Conservation (phyloP, 1,140 invertebrate genomes). For the Zelostemma sp. region DNA sequence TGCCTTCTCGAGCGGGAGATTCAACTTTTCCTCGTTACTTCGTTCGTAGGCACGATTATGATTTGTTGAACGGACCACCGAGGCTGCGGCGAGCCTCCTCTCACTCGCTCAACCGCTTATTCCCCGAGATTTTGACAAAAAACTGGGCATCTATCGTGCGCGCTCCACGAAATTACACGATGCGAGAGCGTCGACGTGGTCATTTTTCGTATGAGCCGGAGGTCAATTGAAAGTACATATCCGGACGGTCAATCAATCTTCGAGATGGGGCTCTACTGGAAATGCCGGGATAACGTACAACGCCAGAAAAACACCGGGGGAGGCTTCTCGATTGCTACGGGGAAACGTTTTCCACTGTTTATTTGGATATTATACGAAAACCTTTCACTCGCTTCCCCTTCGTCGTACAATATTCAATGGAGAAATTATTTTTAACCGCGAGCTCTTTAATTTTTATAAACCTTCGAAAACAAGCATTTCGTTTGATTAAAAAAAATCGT, state of each 20-base stretch:
- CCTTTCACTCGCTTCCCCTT: not conserved
- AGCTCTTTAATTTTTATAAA: too few relatives aligned
- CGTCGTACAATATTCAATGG: too few relatives aligned
- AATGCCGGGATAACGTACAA: not conserved
- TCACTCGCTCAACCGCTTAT: constrained; percentile 13
- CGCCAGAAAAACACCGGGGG: not conserved
- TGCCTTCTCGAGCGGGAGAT: constrained; percentile 46
- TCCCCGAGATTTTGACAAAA: constrained; percentile 25
- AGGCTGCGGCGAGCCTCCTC: constrained; percentile 42
- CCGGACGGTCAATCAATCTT: constrained; percentile 12
- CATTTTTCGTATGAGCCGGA: constrained; percentile 34
- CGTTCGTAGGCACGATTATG: constrained; percentile 64
- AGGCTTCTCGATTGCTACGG: not conserved
- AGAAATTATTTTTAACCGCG: too few relatives aligned
- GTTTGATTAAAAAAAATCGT: too few relatives aligned
- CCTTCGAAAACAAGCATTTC: too few relatives aligned
- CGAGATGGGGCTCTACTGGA: constrained; percentile 1
- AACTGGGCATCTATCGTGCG: constrained; percentile 38
- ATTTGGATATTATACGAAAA: not conserved
- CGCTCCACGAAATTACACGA: constrained; percentile 25
- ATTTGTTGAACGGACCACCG: constrained; percentile 67
- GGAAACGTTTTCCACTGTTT: not conserved
- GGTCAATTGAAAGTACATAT: constrained; percentile 34
- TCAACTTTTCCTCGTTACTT: constrained; percentile 59
- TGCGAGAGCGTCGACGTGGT: constrained; percentile 10